Conservation (phyloP, 2,113 vertebrate genomes). For the Montifringilla adamsi region DNA sequence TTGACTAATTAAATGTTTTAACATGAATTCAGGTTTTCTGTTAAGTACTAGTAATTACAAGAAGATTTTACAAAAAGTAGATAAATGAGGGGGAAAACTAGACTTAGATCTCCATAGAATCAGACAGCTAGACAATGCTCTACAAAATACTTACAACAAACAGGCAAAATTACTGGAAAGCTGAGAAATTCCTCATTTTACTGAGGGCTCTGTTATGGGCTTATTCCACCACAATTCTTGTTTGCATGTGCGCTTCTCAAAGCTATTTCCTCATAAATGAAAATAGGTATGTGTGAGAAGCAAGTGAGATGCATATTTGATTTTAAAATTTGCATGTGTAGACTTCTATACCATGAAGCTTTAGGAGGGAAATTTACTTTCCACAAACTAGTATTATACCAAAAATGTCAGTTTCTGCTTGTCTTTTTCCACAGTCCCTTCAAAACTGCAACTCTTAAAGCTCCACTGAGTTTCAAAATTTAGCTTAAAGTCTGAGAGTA, state of each 20-base stretch:
- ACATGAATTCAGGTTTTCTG: constrained; percentile 11
- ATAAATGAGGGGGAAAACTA: not conserved
- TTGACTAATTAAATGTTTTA: constrained; percentile 41
- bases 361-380: not conserved
- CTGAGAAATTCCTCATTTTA: not conserved
- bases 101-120: not conserved
- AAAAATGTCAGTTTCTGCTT: not conserved
- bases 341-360: not conserved
- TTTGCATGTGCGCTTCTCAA: not conserved
- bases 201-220: not conserved
- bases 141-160: constrained; percentile 1
- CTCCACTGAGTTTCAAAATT: not conserved
- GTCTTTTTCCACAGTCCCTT: not conserved
- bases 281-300: not conserved
- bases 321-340: not conserved
- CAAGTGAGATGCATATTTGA: not conserved
- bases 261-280: not conserved
- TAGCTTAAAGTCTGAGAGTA: not conserved
- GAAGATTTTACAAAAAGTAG: not conserved
- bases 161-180: constrained; percentile 10
- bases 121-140: not conserved
- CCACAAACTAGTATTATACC: not conserved
- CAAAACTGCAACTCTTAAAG: not conserved
- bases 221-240: not conserved
- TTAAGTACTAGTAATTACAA: constrained; percentile 10